Evolutionary conservation across 2,113 vertebrate species (phyloP), one percentile per base, ranked within the genome.

Genomic region (Micronycteris hirsuta): DNA sequence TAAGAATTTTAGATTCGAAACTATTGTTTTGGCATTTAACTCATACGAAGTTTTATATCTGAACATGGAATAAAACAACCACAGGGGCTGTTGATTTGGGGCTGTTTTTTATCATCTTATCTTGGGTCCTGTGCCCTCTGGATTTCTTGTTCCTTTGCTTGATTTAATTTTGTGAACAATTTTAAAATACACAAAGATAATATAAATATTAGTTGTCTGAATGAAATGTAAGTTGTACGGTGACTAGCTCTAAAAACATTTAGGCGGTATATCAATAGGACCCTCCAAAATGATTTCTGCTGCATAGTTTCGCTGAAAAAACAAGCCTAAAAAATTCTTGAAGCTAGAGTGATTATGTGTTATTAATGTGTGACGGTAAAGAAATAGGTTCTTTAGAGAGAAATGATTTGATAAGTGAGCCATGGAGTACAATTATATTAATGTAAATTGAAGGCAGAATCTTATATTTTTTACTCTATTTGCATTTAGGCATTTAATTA

Each of bases 401-500:
- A 74, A 95, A 95, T 96, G 96, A 96, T 97, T 95, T 97, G 67
- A 77, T 97, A 91, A 96, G 20, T 94, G 93, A 97, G 85, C 95
- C 84, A 86, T 96, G 93, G 68, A 97, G 71, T 89, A 89, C 9
- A 87, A 96, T 92, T 95, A 95, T 91, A 89, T 95, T 97, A 97
- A 97, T 93, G 52, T 94, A 96, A 98, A 96, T 93, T 96, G 73
- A 98, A 96, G 74, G 78, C 65, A 94, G 73, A 81, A 84, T 95
- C 65, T 24, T 68, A 83, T 77, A 90, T 89, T 97, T 96, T 95
- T 96, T 95, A 97, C 67, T 95, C 47, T 93, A 61, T 89, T 97
- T 97, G 84, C 67, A 94, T 96, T 96, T 93, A 96, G 61, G 85
- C 45, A 71, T 89, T 97, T 86, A 95, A 74, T 97, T 95, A 93